Base-by-base conservation (phyloP, 2,113 vertebrate genomes). In the Ciconia boyciana region DNA sequence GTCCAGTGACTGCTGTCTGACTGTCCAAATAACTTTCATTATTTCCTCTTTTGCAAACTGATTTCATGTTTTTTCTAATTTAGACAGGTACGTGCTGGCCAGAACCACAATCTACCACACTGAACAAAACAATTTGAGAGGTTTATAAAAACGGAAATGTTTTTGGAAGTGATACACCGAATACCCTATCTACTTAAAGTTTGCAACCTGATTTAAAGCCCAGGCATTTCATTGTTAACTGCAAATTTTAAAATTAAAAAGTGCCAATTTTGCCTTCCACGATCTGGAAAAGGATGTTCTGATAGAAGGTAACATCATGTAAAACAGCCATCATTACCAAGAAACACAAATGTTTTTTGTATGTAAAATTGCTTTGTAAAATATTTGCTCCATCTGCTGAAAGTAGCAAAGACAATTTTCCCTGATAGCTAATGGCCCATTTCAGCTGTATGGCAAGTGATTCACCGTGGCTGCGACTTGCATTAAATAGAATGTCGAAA, bases 341-440 rank as follows among this genome's bases (percentile, higher is more conserved):
- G 97, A 91, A 97, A 85, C 97, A 83, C 98, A 98, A 98, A 98
- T 98, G 98, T 93, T 98, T 98, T 98, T 96, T 85, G 92, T 98
- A 98, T 98, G 98, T 98, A 98, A 98, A 98, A 98, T 98, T 97
- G 98, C 98, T 98, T 97, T 98, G 98, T 98, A 98, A 98, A 99
- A 98, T 98, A 98, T 99, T 98, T 98, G 98, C 98, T 99, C 99
- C 99, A 99, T 99, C 99, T 99, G 99, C 99, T 98, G 98, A 99
- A 98, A 98, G 98, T 98, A 98, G 99, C 99, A 97, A 98, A 99
- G 98, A 98, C 99, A 98, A 99, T 99, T 99, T 99, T 98, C 98
- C 98, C 98, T 96, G 98, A 98, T 99, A 98, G 98, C 98, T 99
- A 99, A 99, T 99, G 99, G 99, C 96, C 98, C 99, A 98, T 99